These are phyloP conservation scores for Isichthys henryi DNA, from an alignment of 2,113 vertebrate species.

Conservation along the genomic window DNA sequence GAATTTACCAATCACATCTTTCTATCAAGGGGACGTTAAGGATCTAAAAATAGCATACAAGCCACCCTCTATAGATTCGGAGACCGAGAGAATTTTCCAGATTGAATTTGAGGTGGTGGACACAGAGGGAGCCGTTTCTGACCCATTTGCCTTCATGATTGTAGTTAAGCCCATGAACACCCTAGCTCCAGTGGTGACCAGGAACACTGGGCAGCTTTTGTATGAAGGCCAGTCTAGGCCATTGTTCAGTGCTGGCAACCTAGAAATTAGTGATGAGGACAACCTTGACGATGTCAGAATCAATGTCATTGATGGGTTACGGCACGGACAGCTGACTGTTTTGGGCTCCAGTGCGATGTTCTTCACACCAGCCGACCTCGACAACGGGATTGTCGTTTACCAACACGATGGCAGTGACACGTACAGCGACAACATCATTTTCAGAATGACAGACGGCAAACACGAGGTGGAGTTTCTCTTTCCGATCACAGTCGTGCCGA, in stretches of 20 bases:
- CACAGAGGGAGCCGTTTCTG: constrained; percentile 78
- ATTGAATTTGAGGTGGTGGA: constrained; percentile 84
- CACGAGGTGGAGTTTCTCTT: constrained; percentile 88
- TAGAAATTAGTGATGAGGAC: constrained; percentile 85
- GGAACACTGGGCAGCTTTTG: constrained; percentile 83
- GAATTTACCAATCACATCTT: constrained; percentile 82
- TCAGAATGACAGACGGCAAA: constrained; percentile 80
- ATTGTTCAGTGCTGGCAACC: constrained; percentile 67
- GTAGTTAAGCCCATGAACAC: constrained; percentile 94
- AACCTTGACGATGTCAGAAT: constrained; percentile 71
- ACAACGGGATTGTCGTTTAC: constrained; percentile 70
- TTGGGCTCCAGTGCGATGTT: constrained; percentile 64
- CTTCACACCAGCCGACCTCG: constrained; percentile 74
- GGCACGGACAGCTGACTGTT: constrained; percentile 73
- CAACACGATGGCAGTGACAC: constrained; percentile 83
- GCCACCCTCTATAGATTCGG: constrained; percentile 74
- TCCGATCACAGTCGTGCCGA: constrained; percentile 83
- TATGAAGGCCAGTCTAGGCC: constrained; percentile 88
- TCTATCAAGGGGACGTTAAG: constrained; percentile 76
- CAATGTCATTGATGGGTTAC: constrained; percentile 77
- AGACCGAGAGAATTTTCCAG: constrained; percentile 82
- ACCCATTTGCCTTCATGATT: constrained; percentile 87
- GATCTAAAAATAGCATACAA: constrained; percentile 87
- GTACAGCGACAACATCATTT: constrained; percentile 85
- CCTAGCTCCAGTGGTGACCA: constrained; percentile 78